phyloP scores from a whole-genome alignment of 2,888 invertebrate species.

The Stenodera caucasica region DNA sequence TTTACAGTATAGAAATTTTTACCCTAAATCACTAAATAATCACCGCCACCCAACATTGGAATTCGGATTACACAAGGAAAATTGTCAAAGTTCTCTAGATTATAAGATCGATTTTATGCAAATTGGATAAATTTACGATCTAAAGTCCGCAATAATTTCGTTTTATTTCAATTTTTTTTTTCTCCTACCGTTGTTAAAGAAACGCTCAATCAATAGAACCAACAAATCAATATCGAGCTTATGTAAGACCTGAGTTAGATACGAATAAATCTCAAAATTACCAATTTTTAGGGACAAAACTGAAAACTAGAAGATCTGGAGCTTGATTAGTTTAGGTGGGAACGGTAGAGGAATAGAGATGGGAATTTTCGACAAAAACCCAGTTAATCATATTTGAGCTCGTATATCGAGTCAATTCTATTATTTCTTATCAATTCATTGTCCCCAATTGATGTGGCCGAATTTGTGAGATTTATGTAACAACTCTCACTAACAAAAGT shows the following conservation, averaged over 20 bases:
- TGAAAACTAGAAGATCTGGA: no score
- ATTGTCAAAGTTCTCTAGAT: not conserved
- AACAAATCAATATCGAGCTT: not conserved
- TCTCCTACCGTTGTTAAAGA: not conserved
- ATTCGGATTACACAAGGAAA: not conserved
- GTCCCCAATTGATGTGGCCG: no score
- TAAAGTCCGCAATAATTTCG: not conserved
- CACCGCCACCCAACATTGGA: not conserved
- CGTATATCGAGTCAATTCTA: no score
- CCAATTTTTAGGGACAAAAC: no score
- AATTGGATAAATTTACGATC: not conserved
- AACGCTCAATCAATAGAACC: not conserved
- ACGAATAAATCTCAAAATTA: no score
- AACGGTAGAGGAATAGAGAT: no score
- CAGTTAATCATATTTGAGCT: no score
- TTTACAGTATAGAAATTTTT: not conserved
- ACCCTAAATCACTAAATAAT: not conserved
- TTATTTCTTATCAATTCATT: no score
- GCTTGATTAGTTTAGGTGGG: no score
- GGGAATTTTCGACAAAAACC: no score
- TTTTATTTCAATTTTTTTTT: not conserved
- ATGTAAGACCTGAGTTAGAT: no score
- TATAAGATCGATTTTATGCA: conserved; percentile 2
- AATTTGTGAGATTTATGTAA: not conserved
- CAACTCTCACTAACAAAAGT: not conserved